phyloP scores from a whole-genome alignment of 1,140 invertebrate genomes.

The Drosophila santomea region DNA sequence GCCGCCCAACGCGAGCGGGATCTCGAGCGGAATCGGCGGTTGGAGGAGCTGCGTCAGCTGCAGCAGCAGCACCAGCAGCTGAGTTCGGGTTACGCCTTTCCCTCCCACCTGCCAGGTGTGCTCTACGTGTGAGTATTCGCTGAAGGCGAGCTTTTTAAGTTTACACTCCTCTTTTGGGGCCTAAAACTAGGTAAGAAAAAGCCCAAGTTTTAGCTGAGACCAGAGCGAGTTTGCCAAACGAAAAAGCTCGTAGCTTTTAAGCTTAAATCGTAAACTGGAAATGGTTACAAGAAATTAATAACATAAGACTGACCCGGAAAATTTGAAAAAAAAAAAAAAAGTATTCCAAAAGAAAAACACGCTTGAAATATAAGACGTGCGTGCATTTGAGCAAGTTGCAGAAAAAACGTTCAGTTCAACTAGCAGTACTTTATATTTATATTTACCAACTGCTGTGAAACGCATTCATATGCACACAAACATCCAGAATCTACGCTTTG shows the following conservation, averaged over 20 bases:
- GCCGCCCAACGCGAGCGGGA: constrained; percentile 37
- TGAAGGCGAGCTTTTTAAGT: background rate
- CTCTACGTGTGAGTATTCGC: constrained; percentile 55
- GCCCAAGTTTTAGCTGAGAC: background rate
- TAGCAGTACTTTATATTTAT: too few relatives aligned
- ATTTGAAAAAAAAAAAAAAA: too few relatives aligned
- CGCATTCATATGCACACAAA: too few relatives aligned
- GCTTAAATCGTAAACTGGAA: too few relatives aligned
- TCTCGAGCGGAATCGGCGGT: constrained; percentile 25
- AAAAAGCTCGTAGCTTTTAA: background rate
- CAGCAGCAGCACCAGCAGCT: constrained; percentile 66
- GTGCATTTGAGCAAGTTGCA: too few relatives aligned
- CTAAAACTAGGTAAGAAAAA: background rate
- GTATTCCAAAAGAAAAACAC: too few relatives aligned
- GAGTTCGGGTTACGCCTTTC: constrained; percentile 65
- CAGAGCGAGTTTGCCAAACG: background rate
- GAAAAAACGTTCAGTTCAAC: too few relatives aligned
- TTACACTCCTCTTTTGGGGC: background rate
- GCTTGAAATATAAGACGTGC: too few relatives aligned
- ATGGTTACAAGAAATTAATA: too few relatives aligned
- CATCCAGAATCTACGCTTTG: too few relatives aligned
- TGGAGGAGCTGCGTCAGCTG: constrained; percentile 48
- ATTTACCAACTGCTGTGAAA: too few relatives aligned
- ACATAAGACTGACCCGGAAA: too few relatives aligned
- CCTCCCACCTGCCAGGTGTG: constrained; percentile 36